Evolutionary conservation across 2,888 invertebrate species (phyloP).

Genomic region (Aphodius granarius): DNA sequence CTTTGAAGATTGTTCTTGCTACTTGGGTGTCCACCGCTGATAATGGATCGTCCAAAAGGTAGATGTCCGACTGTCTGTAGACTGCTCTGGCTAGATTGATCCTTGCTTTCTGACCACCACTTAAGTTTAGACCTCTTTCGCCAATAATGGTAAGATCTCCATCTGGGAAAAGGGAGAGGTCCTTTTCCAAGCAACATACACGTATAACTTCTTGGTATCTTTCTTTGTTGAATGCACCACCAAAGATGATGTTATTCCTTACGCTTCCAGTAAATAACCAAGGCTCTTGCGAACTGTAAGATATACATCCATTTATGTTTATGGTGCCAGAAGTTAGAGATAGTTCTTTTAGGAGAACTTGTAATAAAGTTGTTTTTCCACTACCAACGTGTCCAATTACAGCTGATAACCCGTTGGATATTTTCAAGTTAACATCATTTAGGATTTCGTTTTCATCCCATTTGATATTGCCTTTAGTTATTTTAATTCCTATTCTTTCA

Average conservation of each 20-base stretch:
- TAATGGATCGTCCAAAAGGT: conserved; percentile 83
- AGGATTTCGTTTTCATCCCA: conserved; percentile 66
- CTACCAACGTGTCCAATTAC: conserved; percentile 64
- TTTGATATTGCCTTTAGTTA: conserved; percentile 64
- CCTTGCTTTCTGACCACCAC: conserved; percentile 81
- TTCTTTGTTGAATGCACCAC: conserved; percentile 66
- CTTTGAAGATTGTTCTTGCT: conserved; percentile 80
- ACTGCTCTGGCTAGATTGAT: conserved; percentile 82
- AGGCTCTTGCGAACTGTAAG: conserved; percentile 80
- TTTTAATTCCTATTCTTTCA: conserved; percentile 51
- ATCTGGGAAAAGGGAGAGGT: conserved; percentile 70
- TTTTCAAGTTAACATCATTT: conserved; percentile 65
- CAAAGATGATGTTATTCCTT: conserved; percentile 88
- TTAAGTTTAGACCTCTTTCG: conserved; percentile 69
- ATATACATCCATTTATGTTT: conserved; percentile 65
- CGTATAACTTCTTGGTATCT: conserved; percentile 67
- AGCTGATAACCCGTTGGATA: conserved; percentile 62
- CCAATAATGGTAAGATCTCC: conserved; percentile 81
- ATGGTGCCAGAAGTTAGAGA: conserved; percentile 66
- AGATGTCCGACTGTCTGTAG: conserved; percentile 80
- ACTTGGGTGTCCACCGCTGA: conserved; percentile 88
- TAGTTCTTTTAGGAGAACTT: conserved; percentile 68
- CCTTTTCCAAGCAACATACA: conserved; percentile 69
- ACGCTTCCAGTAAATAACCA: conserved; percentile 81
- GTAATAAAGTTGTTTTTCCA: conserved; percentile 59